Evolutionary conservation across 2,888 invertebrate genomes (phyloP).

Genomic region (Desoria tigrina): DNA sequence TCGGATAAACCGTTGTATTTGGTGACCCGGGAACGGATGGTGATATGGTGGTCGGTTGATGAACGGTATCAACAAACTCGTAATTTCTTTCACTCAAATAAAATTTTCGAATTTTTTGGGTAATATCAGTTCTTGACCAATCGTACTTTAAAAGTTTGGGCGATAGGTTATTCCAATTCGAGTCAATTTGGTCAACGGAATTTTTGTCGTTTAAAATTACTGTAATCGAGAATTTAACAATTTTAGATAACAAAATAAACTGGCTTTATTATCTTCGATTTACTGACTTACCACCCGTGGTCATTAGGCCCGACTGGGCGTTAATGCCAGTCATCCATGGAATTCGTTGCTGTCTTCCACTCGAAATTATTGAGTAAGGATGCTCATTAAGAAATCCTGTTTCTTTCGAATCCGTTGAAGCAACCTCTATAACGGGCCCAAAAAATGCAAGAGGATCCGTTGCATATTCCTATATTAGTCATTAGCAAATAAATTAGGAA

Average conservation of each 20-base stretch:
- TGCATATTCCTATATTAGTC: constrained; percentile 21
- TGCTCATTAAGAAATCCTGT: constrained; percentile 42
- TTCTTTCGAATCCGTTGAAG: constrained; percentile 24
- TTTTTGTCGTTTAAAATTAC: constrained; percentile 40
- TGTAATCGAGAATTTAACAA: constrained; percentile 7
- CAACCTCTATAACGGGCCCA: constrained; percentile 37
- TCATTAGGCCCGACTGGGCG: constrained; percentile 41
- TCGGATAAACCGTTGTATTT: constrained; percentile 12
- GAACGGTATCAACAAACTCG: constrained; percentile 19
- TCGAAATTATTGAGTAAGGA: constrained; percentile 42
- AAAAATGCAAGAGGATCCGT: constrained; percentile 37
- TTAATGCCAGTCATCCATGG: constrained; percentile 48
- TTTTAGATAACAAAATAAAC: neutral
- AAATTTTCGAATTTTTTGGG: constrained; percentile 36
- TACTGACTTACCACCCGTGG: constrained; percentile 37
- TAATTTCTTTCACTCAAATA: constrained; percentile 39
- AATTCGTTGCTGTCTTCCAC: constrained; percentile 34
- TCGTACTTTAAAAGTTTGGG: constrained; percentile 34
- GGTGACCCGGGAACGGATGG: neutral
- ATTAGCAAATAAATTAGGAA: neutral
- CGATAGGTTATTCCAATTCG: constrained; percentile 31
- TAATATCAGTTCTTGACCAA: constrained; percentile 38
- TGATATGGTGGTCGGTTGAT: neutral
- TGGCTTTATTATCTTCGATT: neutral
- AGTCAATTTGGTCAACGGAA: constrained; percentile 33